These are phyloP conservation scores for Eurosta solidaginis DNA, from an alignment of 1,140 invertebrate species.

Conservation along the genomic window DNA sequence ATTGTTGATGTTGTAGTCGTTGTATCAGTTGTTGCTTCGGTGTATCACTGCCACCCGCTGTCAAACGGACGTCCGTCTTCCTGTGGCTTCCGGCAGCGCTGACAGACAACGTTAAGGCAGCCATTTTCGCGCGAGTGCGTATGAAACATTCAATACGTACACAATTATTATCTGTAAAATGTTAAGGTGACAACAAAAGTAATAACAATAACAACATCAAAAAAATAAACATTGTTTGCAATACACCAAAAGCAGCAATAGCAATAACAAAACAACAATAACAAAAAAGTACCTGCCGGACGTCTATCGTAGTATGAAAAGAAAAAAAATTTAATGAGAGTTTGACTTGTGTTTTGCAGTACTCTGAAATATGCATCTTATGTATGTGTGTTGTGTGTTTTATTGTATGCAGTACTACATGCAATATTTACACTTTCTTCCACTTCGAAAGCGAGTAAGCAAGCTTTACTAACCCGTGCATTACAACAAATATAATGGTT, in stretches of 20 bases:
- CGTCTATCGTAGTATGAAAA: conserved; percentile 5
- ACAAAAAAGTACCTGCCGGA: not conserved
- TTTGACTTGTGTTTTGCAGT: not conserved
- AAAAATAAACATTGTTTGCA: not conserved
- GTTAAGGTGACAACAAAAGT: conserved; percentile 8
- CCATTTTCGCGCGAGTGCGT: not conserved
- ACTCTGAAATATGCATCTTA: not conserved
- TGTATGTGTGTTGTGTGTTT: too few species aligned
- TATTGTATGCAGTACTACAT: too few species aligned
- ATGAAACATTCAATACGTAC: not conserved
- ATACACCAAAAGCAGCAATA: too few species aligned
- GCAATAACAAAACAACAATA: not conserved
- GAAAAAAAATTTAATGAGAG: not conserved
- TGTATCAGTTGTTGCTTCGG: not conserved
- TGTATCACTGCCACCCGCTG: conserved; percentile 26
- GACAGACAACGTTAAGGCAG: not conserved
- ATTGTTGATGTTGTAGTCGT: conserved; percentile 23
- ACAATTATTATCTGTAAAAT: conserved; percentile 28
- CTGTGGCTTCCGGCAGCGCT: conserved; percentile 24
- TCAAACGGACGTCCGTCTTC: conserved; percentile 34
- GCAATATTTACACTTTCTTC: too few species aligned
- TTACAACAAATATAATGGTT: too few species aligned
- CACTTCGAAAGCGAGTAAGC: too few species aligned
- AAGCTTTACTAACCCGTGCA: too few species aligned
- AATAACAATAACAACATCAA: conserved; percentile 13